Percentiles rank a stretch among this genome's conserved stretches.
Evolutionary conservation across 2,888 invertebrate species (phyloP).

Genomic region (Dynastes tityus): DNA sequence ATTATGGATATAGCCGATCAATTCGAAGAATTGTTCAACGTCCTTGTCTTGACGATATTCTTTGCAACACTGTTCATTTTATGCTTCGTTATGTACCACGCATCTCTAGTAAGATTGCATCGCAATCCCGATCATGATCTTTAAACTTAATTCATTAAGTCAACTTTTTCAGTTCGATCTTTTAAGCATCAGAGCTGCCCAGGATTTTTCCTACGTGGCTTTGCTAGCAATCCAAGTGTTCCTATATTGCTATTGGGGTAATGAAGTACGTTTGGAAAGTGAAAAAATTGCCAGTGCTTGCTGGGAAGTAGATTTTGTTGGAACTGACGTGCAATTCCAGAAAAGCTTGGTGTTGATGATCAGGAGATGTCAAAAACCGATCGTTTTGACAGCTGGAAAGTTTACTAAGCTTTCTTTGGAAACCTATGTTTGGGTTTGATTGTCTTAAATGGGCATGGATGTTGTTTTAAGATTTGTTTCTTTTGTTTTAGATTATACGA

Average conservation of each 20-base stretch:
- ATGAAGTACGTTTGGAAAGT: constrained; percentile 48
- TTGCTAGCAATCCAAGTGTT: constrained; percentile 47
- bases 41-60: constrained; percentile 47
- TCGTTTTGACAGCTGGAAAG: constrained; percentile 50
- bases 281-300: constrained; percentile 47
- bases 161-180: constrained; percentile 43
- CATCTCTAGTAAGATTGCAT: constrained; percentile 42
- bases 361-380: constrained; percentile 50
- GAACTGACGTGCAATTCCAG: constrained; percentile 46
- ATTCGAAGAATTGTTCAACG: constrained; percentile 48
- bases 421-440: constrained; percentile 46
- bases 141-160: background rate
- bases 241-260: constrained; percentile 51
- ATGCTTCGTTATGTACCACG: constrained; percentile 52
- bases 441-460: background rate
- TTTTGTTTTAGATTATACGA: constrained; percentile 48
- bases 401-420: constrained; percentile 46
- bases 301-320: constrained; percentile 48
- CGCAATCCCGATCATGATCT: no score
- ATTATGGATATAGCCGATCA: constrained; percentile 44
- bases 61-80: constrained; percentile 47
- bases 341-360: constrained; percentile 46
- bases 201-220: constrained; percentile 50
- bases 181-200: constrained; percentile 46
- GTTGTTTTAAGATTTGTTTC: background rate